Evolutionary conservation across 2,888 invertebrate genomes (phyloP).

Genomic region (Conistra vaccinii): DNA sequence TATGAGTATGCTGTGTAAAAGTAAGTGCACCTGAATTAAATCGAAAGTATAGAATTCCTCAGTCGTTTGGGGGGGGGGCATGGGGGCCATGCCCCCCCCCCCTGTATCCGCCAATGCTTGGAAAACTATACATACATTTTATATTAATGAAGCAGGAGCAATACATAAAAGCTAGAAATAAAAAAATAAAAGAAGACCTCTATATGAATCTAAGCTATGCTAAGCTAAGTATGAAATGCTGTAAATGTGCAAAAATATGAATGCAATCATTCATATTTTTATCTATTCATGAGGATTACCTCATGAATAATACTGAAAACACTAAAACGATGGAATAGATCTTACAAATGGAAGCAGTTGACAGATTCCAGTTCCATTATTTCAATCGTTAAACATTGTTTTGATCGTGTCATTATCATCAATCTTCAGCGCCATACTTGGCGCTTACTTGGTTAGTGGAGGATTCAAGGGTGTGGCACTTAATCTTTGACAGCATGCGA

Average conservation of each 20-base stretch:
- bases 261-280: background rate
- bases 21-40: no score
- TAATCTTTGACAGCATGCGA: background rate
- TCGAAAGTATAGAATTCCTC: no score
- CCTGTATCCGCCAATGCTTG: no score
- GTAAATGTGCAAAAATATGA: background rate
- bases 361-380: constrained; percentile 20
- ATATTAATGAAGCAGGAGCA: background rate
- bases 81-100: no score
- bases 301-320: background rate
- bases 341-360: constrained; percentile 7
- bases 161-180: background rate
- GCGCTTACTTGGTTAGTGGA: background rate
- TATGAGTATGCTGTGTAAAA: no score
- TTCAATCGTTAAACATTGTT: constrained; percentile 13
- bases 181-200: background rate
- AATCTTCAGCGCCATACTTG: background rate
- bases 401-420: constrained; percentile 8
- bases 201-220: background rate
- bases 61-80: no score
- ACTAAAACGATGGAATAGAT: constrained; percentile 14
- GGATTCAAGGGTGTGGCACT: background rate
- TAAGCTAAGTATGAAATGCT: no score
- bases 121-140: no score
- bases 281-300: no score